Base-by-base conservation (phyloP, 1,140 invertebrate genomes). In the Zaprionus lachaisei region DNA sequence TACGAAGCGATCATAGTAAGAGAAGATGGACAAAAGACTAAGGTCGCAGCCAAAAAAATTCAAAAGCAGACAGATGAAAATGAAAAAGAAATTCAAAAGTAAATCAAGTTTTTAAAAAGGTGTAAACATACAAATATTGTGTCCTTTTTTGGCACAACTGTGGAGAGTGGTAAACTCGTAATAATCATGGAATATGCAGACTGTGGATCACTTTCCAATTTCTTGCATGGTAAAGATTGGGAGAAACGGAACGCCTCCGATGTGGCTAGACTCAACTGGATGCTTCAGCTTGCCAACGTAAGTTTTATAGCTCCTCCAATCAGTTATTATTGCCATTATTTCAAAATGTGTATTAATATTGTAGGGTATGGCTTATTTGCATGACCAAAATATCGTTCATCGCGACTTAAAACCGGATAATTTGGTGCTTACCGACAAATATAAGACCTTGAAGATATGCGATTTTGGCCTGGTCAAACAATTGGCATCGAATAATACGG, bases 171-270 rank as follows among this genome's bases (percentile, higher is more conserved):
- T 22, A 41, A 11, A 14, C 1, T 28, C 17, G 5, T 44, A 11
- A 14, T 28, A 2, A 2, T 65, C 4, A 54, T 65, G 62, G 62
- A 65, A 28, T 54, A 22, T 37, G 63, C 28, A 41, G 63, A 65
- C 5, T n/a, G 38, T 37, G 63, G 63, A 51, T 37, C 63, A 12
- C 47, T 65, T 6, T 2, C 37, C 5, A 6, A 55, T n/a, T 65
- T 17, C 2, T 26, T 65, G 14, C 63, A 65, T 26, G 38, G 15
- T n/a, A 12, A 38, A 5, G 14, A n/a, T 38, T 15, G 37, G 3
- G 14, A 41, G 2, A 41, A n/a, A 6, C 38, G 15, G 38, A 7
- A 41, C 5, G 22, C 38, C 44, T 2, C 38, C 7, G 38, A 17
- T 44, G 22, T 44, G 9, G 15, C 5, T n/a, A 24, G 20, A 17